Evolutionary conservation across 2,888 invertebrate species (phyloP).

Genomic region (Graphium colonna): DNA sequence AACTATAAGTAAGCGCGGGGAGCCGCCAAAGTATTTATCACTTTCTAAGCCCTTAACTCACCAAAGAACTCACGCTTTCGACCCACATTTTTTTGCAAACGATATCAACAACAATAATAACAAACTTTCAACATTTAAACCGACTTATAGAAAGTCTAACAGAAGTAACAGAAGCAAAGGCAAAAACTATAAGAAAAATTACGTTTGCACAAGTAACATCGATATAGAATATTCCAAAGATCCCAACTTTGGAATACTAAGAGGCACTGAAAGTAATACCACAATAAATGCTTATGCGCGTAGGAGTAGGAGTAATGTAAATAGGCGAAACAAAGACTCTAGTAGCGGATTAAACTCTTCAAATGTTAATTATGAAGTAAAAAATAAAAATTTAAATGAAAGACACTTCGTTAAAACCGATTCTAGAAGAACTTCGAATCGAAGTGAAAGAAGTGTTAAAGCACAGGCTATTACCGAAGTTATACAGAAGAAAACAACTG

Average conservation of each 20-base stretch:
- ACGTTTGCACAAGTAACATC: slow-evolving; percentile 57
- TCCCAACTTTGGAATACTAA: slow-evolving; percentile 56
- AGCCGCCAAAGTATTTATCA: slow-evolving; percentile 75
- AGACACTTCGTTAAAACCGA: slow-evolving; percentile 35
- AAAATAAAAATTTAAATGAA: slow-evolving; percentile 30
- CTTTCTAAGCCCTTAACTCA: slow-evolving; percentile 74
- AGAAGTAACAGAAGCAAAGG: slow-evolving; percentile 47
- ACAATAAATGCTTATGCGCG: slow-evolving; percentile 32
- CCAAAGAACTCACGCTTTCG: slow-evolving; percentile 72
- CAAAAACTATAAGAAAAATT: slow-evolving; percentile 41
- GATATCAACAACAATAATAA: slow-evolving; percentile 61
- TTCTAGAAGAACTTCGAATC: slow-evolving; percentile 45
- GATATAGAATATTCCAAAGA: slow-evolving; percentile 68
- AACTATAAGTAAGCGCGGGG: slow-evolving; percentile 76
- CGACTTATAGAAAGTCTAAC: slow-evolving; percentile 54
- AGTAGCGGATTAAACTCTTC: slow-evolving; percentile 61
- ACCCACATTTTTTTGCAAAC: slow-evolving; percentile 52
- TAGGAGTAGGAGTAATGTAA: slow-evolving; percentile 43
- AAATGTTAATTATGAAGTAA: slow-evolving; percentile 35
- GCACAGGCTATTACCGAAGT: slow-evolving; percentile 28
- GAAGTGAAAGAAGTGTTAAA: slow-evolving; percentile 39
- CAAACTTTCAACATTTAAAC: slow-evolving; percentile 58
- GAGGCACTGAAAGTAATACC: slow-evolving; percentile 35
- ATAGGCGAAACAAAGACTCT: slow-evolving; percentile 46
- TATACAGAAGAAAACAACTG: slow-evolving; percentile 37